A percentile compares a stretch with the other conserved stretches of the same genome.
phyloP scores from a whole-genome alignment of 2,888 invertebrate species.

The Caradrina kadenii region DNA sequence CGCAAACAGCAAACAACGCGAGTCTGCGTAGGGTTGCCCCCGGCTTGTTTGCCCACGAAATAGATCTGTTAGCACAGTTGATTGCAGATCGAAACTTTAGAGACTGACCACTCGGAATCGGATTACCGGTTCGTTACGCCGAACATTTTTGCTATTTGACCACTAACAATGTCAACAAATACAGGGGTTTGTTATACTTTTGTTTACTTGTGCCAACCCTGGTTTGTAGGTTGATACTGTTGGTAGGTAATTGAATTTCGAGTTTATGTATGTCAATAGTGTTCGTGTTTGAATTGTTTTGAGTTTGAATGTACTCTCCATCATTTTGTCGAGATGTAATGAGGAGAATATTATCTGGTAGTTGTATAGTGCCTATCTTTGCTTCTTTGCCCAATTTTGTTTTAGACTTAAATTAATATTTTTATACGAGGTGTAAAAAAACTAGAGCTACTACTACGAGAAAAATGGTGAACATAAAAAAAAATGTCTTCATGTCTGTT shows the following conservation, averaged over 20 bases:
- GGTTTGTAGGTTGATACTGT: constrained; percentile 64
- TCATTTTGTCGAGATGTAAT: neutral
- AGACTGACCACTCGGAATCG: constrained; percentile 86
- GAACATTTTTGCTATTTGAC: constrained; percentile 85
- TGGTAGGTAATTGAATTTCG: constrained; percentile 59
- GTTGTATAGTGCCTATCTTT: no score
- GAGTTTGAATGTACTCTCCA: neutral
- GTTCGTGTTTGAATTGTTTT: constrained; percentile 18
- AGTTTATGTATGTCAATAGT: constrained; percentile 60
- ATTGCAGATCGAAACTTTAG: constrained; percentile 86
- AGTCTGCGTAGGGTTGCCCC: constrained; percentile 70
- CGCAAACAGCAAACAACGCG: constrained; percentile 19
- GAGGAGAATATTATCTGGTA: no score
- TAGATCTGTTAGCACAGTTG: constrained; percentile 85
- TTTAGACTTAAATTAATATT: no score
- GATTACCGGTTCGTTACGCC: constrained; percentile 85
- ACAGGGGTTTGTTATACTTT: constrained; percentile 68
- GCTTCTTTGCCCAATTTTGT: no score
- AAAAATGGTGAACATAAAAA: no score
- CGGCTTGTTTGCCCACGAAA: constrained; percentile 81
- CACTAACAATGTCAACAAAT: constrained; percentile 83
- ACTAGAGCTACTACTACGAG: no score
- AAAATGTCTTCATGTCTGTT: no score
- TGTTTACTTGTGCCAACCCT: constrained; percentile 74
- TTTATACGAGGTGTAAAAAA: no score